phyloP scores from a whole-genome alignment of 2,113 vertebrate species.

The Charina bottae region DNA sequence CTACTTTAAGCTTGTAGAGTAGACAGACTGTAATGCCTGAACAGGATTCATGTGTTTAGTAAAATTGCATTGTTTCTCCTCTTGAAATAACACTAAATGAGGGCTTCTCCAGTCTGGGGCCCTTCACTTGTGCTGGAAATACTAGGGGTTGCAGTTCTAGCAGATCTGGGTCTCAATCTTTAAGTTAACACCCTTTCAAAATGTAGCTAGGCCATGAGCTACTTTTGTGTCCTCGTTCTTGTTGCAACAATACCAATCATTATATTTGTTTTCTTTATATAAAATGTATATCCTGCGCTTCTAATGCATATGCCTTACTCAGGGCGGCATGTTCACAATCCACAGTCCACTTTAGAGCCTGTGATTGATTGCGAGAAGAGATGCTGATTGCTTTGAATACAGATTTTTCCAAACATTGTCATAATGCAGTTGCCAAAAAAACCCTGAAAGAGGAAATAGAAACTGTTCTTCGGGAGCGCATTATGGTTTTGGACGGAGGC shows the following conservation, averaged over 20 bases:
- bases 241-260: neutral
- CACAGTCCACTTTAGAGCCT: neutral
- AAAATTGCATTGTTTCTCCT: neutral
- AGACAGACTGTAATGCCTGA: too few species aligned
- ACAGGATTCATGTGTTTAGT: too few species aligned
- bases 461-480: slow-evolving; percentile 80
- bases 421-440: slow-evolving; percentile 46
- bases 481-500: slow-evolving; percentile 94
- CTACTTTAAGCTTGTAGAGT: too few species aligned
- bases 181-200: neutral
- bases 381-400: neutral
- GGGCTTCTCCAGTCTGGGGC: neutral
- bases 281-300: neutral
- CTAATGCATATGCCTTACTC: neutral
- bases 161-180: neutral
- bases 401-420: neutral
- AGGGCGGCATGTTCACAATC: neutral
- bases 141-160: neutral
- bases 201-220: neutral
- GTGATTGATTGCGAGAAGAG: neutral
- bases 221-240: neutral
- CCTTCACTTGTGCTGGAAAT: neutral
- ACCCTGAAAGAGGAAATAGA: slow-evolving; percentile 78
- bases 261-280: neutral
- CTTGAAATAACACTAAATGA: neutral